Percentiles rank a stretch among this genome's conserved stretches.
phyloP scores from a whole-genome alignment of 1,140 invertebrate species.

The Akabosia matsudoensis region DNA sequence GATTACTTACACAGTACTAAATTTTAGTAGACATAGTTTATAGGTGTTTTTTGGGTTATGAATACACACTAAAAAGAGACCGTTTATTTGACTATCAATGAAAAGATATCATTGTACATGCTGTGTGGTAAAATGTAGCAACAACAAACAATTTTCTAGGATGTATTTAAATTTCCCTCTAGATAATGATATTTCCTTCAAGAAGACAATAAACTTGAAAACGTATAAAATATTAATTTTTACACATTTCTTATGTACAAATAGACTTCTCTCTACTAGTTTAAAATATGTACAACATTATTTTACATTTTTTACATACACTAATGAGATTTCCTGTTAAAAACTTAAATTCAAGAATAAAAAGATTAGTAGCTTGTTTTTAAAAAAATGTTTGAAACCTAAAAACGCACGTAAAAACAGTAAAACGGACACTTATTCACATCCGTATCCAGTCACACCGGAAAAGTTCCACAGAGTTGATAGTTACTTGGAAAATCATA shows the following conservation, averaged over 20 bases:
- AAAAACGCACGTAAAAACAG: neutral
- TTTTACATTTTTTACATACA: neutral
- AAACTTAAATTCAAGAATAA: neutral
- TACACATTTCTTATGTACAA: too few relatives aligned
- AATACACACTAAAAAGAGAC: neutral
- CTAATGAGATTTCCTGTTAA: neutral
- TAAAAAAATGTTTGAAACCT: neutral
- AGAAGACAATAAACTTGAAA: neutral
- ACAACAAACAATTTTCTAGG: too few relatives aligned
- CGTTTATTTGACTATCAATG: neutral
- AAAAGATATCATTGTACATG: neutral
- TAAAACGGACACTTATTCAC: too few relatives aligned
- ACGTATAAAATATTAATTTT: neutral
- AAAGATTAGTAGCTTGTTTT: neutral
- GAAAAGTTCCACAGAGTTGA: too few relatives aligned
- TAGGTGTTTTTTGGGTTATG: too few relatives aligned
- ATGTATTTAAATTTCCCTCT: neutral
- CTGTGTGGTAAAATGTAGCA: too few relatives aligned
- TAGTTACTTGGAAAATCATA: too few relatives aligned
- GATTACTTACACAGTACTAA: too few relatives aligned
- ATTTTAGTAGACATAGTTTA: too few relatives aligned
- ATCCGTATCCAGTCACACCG: too few relatives aligned
- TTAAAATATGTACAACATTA: neutral
- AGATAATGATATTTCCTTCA: neutral
- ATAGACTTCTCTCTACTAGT: too few relatives aligned